These are phyloP conservation scores for Rousettus madagascariensis DNA, from an alignment of 2,797 vertebrate genomes.

Conservation along the genomic window DNA sequence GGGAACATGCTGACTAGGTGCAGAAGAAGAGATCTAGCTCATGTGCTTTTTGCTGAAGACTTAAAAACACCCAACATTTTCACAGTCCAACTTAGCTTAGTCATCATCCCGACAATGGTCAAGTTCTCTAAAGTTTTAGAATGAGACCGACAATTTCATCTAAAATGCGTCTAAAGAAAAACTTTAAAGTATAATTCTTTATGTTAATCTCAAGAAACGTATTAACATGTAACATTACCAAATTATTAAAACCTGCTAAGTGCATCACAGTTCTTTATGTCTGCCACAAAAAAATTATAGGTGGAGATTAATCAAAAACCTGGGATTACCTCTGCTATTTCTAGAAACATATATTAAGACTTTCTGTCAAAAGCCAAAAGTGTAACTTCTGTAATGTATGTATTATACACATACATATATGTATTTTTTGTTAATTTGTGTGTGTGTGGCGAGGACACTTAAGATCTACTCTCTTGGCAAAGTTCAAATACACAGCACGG, in stretches of 20 bases:
- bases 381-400: not conserved
- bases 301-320: not conserved
- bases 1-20: not conserved
- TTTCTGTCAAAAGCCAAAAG: not conserved
- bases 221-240: not conserved
- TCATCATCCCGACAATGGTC: not conserved
- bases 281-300: not conserved
- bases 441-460: too few relatives aligned
- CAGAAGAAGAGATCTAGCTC: rapidly evolving
- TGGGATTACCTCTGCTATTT: not conserved
- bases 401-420: not conserved
- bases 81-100: not conserved
- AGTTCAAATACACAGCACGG: too few relatives aligned
- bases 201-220: not conserved
- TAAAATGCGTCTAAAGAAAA: not conserved
- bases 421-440: not conserved
- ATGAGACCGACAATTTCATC: not conserved
- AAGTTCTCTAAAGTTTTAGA: not conserved
- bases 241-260: not conserved
- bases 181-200: not conserved
- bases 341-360: not conserved
- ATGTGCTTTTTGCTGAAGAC: not conserved
- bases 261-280: not conserved
- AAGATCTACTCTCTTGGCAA: not conserved
- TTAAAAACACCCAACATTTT: not conserved